A percentile compares a stretch with the other conserved stretches of the same genome.
Conservation (phyloP, 2,113 vertebrate species). For the Procavia capensis region DNA sequence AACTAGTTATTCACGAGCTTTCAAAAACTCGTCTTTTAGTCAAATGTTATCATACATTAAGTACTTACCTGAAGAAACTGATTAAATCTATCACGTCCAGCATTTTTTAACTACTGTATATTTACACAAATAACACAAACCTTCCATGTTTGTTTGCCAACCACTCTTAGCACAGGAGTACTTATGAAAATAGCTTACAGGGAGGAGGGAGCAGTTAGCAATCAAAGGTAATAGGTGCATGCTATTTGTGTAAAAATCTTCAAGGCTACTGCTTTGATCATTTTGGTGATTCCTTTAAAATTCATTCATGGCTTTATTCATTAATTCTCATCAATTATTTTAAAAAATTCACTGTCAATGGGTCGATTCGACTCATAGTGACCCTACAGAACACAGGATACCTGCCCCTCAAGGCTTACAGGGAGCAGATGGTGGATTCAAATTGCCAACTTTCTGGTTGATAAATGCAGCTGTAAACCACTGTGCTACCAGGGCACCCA, state of each 20-base stretch:
- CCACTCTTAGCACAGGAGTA: no score
- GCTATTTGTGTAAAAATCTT: neutral
- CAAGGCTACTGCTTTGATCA: slow-evolving; percentile 33
- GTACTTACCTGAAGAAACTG: slow-evolving; percentile 73
- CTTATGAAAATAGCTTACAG: no score
- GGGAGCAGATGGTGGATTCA: no score
- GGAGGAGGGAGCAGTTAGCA: no score
- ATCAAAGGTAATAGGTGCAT: no score
- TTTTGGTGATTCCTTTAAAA: slow-evolving; percentile 54
- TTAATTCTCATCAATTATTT: slow-evolving; percentile 49
- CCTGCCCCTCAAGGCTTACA: no score
- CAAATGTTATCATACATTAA: slow-evolving; percentile 71
- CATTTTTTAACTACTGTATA: neutral
- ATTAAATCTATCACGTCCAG: slow-evolving; percentile 65
- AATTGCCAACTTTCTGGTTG: no score
- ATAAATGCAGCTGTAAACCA: no score
- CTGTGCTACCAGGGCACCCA: neutral
- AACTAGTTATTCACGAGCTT: slow-evolving; percentile 69
- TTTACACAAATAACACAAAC: neutral
- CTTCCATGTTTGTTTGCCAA: no score
- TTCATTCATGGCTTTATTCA: slow-evolving; percentile 57
- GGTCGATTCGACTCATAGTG: no score
- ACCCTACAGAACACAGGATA: no score
- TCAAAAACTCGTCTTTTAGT: slow-evolving; percentile 66
- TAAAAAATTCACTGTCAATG: no score